Evolutionary conservation across 2,797 vertebrate species (phyloP).

Genomic region (Lagorchestes hirsutus): DNA sequence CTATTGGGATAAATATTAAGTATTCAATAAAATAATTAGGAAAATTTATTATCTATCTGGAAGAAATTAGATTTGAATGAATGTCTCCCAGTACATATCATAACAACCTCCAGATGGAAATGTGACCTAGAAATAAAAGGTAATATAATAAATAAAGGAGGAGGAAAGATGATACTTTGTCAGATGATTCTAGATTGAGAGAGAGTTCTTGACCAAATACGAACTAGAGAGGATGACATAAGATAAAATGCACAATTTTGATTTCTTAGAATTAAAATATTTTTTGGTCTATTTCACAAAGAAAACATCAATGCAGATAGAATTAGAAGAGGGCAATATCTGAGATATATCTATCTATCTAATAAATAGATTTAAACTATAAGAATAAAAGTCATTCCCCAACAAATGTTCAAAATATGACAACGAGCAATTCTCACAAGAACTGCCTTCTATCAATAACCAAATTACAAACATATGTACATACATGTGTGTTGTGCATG

Average conservation of each 20-base stretch:
- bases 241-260: not conserved
- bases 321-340: not conserved
- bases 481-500: not conserved
- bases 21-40: not conserved
- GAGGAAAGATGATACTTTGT: not conserved
- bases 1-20: not conserved
- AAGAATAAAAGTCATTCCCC: not conserved
- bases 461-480: not conserved
- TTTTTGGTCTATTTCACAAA: not conserved
- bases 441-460: not conserved
- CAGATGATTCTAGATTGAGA: not conserved
- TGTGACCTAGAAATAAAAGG: not conserved
- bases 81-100: not conserved
- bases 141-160: not conserved
- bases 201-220: not conserved
- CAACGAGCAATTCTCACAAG: not conserved
- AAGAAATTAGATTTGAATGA: not conserved
- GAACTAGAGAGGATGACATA: not conserved
- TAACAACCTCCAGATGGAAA: not conserved
- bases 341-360: not conserved
- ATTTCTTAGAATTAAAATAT: not conserved
- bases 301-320: not conserved
- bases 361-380: not conserved
- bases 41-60: not conserved
- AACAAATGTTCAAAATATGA: not conserved